Conservation (phyloP, 2,797 vertebrate genomes). For the Spheniscus humboldti region DNA sequence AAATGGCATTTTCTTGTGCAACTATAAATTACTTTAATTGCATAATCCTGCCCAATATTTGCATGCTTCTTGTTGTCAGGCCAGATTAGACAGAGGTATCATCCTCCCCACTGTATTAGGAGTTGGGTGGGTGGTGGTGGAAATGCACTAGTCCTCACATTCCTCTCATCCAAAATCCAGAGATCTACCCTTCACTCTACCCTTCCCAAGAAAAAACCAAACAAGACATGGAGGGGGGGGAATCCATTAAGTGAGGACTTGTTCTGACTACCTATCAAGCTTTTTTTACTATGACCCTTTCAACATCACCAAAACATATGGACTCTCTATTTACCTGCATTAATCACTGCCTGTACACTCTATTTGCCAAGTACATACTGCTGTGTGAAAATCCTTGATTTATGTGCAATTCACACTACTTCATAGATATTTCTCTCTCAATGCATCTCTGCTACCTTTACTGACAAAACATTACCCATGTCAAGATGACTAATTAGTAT, state of each 20-base stretch:
- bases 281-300: not conserved
- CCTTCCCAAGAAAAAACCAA: not conserved
- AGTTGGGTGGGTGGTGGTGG: no score
- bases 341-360: not conserved
- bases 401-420: not conserved
- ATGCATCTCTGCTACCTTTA: not conserved
- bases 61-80: not conserved
- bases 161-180: not conserved
- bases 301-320: not conserved
- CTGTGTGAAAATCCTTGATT: not conserved
- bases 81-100: not conserved
- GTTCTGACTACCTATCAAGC: not conserved
- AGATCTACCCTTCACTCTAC: not conserved
- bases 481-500: not conserved
- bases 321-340: not conserved
- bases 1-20: not conserved
- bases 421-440: not conserved
- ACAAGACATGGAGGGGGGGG: not conserved
- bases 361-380: not conserved
- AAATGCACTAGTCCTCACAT: not conserved
- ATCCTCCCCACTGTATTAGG: not conserved
- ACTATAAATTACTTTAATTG: not conserved
- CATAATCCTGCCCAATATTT: not conserved
- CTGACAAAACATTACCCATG: not conserved
- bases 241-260: not conserved